Conservation (phyloP, 2,113 vertebrate species). For the Lamprologus tigripictilis region DNA sequence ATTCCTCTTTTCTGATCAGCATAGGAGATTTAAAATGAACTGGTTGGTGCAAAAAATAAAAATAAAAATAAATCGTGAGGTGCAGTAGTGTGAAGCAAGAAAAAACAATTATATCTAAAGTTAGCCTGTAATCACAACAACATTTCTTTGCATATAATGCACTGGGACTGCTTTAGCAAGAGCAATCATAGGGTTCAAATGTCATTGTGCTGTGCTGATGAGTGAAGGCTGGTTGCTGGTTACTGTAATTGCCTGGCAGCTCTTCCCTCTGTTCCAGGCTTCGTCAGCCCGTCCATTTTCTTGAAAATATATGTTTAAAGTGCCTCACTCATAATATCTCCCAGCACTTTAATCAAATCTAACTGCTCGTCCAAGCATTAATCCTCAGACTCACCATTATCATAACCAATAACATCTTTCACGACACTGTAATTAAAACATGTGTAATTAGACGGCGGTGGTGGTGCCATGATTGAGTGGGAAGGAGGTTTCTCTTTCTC, state of each 20-base stretch:
- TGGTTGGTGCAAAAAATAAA: background rate
- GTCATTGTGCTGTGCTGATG: background rate
- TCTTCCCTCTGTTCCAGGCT: background rate
- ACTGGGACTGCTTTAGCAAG: background rate
- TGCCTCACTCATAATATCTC: background rate
- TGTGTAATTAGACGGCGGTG: constrained; percentile 9
- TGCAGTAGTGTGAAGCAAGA: background rate
- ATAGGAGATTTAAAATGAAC: background rate
- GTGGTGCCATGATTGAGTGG: background rate
- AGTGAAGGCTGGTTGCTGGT: background rate
- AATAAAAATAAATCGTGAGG: fast-evolving
- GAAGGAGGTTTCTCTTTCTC: background rate
- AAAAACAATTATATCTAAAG: background rate
- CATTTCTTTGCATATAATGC: background rate
- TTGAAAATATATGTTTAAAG: background rate
- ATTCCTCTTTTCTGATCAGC: background rate
- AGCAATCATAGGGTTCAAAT: background rate
- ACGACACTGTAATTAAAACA: constrained; percentile 28
- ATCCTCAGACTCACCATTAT: constrained; percentile 19
- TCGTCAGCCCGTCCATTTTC: background rate
- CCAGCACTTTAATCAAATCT: constrained; percentile 10
- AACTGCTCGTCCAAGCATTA: background rate
- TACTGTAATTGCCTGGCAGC: background rate
- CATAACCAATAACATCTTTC: constrained; percentile 18
- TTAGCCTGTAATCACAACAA: background rate